Evolutionary conservation across 1,140 invertebrate genomes (phyloP).

Genomic region (Thalassaphorura encarpata): DNA sequence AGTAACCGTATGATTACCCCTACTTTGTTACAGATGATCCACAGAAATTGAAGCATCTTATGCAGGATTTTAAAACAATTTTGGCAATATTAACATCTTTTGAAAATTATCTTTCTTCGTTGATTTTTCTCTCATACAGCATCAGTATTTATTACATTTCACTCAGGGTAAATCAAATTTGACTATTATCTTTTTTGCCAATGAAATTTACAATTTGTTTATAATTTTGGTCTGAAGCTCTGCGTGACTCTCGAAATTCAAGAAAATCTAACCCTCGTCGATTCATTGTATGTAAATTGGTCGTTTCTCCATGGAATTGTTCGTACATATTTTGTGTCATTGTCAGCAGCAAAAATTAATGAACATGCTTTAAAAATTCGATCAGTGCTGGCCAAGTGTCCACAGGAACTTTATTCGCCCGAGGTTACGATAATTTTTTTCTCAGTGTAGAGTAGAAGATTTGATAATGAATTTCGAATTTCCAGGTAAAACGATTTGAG

Average conservation of each 20-base stretch:
- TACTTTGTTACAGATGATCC: not conserved
- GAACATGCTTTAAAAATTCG: not conserved
- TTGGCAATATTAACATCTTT: slow-evolving; percentile 3
- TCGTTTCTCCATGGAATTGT: slow-evolving; percentile 3
- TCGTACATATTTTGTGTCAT: slow-evolving; percentile 2
- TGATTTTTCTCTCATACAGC: slow-evolving; percentile 14
- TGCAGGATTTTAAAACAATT: slow-evolving; percentile 1
- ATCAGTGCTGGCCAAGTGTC: not conserved
- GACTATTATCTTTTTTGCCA: not conserved
- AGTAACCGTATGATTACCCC: too few species aligned
- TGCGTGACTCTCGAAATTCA: not conserved
- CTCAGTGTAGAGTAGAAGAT: not conserved
- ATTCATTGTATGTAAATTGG: slow-evolving; percentile 5
- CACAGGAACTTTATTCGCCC: not conserved
- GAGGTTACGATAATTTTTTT: not conserved
- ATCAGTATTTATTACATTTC: slow-evolving; percentile 21
- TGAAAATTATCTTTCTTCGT: slow-evolving; percentile 13
- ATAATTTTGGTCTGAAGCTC: not conserved
- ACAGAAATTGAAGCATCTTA: slow-evolving; percentile 9
- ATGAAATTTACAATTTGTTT: not conserved
- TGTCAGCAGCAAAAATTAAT: slow-evolving; percentile 3
- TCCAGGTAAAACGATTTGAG: slow-evolving; percentile 4
- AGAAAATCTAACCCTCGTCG: not conserved
- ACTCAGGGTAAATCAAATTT: slow-evolving; percentile 8
- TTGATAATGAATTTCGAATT: not conserved